Evolutionary conservation across 2,797 vertebrate species (phyloP).

Genomic region (Propithecus deckenii): DNA sequence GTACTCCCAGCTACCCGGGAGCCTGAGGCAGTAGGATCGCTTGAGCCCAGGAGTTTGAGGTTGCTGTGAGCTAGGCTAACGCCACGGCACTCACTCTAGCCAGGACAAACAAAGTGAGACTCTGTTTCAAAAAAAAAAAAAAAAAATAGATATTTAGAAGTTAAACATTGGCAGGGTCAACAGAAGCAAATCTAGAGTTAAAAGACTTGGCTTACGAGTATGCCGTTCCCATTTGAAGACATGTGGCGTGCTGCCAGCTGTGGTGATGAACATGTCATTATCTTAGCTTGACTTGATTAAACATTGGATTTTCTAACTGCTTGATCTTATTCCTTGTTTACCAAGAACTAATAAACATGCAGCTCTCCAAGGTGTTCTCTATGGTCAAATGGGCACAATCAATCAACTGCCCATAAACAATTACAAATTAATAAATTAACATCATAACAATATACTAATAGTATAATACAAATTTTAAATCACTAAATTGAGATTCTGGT

Average conservation of each 20-base stretch:
- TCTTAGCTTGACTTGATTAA: background rate
- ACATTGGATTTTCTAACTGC: background rate
- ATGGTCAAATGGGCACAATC: background rate
- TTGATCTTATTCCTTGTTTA: background rate
- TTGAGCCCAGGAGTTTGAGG: no score
- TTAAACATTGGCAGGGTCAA: background rate
- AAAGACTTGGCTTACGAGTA: background rate
- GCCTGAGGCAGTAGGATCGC: no score
- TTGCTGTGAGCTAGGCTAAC: no score
- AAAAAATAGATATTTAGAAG: no score
- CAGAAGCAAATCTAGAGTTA: background rate
- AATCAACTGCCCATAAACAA: background rate
- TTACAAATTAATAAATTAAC: background rate
- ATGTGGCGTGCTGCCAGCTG: background rate
- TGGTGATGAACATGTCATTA: background rate
- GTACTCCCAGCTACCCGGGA: no score
- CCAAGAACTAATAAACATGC: background rate
- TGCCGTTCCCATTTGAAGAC: background rate
- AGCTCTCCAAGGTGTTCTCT: background rate
- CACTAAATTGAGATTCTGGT: background rate
- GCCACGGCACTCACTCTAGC: no score
- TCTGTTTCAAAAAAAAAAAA: no score
- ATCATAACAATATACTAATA: background rate
- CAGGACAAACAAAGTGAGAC: no score
- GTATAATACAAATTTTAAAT: background rate